phyloP scores from a whole-genome alignment of 2,113 vertebrate species.

The Progne subis region DNA sequence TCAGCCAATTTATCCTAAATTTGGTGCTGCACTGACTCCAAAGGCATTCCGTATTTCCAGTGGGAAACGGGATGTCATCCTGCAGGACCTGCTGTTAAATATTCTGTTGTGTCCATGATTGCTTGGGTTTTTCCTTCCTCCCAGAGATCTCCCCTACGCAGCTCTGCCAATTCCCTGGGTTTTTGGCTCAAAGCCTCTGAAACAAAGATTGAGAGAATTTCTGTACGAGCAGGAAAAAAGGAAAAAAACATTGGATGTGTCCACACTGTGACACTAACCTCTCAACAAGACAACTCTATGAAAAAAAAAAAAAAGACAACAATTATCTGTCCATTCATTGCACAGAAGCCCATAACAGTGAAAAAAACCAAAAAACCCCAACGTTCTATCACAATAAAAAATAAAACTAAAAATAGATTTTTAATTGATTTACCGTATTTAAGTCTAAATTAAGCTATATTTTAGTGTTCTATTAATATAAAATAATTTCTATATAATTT shows the following conservation, averaged over 20 bases:
- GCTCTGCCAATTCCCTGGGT: background rate
- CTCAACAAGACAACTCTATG: too few relatives aligned
- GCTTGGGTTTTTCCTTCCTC: background rate
- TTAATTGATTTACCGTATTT: too few relatives aligned
- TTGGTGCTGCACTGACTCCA: background rate
- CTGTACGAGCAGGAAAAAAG: background rate
- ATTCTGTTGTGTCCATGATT: background rate
- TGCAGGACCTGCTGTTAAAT: background rate
- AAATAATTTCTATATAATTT: too few relatives aligned
- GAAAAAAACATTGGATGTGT: background rate
- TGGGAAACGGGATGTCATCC: background rate
- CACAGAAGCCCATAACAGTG: too few relatives aligned
- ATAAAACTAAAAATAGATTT: too few relatives aligned
- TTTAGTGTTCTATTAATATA: too few relatives aligned
- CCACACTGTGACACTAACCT: background rate
- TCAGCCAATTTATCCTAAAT: background rate
- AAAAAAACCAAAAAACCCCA: too few relatives aligned
- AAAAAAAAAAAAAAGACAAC: too few relatives aligned
- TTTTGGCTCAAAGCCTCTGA: background rate
- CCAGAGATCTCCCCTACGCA: background rate
- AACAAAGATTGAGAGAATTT: background rate
- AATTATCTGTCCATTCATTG: too few relatives aligned
- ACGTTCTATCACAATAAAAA: too few relatives aligned
- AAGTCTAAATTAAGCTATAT: too few relatives aligned
- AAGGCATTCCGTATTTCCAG: background rate